Evolutionary conservation across 23 tunicate genomes (phyloP), one percentile per base, ranked within the genome.

Genomic region (Clavelina lepadiformis): DNA sequence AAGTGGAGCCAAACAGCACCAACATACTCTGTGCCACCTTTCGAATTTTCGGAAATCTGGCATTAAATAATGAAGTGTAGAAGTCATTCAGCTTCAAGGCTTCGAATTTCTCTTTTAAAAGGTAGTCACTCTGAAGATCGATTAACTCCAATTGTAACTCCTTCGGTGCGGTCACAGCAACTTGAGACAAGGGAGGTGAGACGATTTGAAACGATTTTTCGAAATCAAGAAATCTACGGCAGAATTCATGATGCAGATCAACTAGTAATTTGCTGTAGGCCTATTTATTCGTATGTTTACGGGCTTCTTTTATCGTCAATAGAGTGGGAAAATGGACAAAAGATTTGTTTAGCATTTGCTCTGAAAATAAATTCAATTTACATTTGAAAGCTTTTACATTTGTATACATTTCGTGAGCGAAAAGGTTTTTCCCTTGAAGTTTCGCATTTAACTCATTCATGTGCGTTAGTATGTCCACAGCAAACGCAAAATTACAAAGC

Each of bases 141-240:
- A 63, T 63, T 28, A 63, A 37, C 38, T 63, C 51, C 69, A 63
- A 22, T 33, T 63, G 69, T 22, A 63, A 15, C 26, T 36, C 69
- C 38, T 63, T 26, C 38, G 25, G 51, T 63, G 69, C 69, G 5
- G 69, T 63, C 26, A 22, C 23, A 63, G 69, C 69, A 22, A 63
- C 69, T 35, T 63, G 69, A 8, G 69, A 63, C 21, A 63, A 51
- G 21, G 51, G 22, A 63, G 69, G 28, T 22, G 69, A 63, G 26
- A 63, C 51, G 28, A 63, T 35, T 22, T 63, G 51, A 63, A 63
- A 63, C 38, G 6, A 13, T 63, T 63, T 37, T 63, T 63, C 36
- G 65, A 58, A 28, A 58, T 58, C 65, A 58, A 63, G 69, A 18
- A 63, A 63, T 63, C 69, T 36, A 63, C 51, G 69, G 51, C 69